Conservation (phyloP, 1,140 invertebrate species). For the Tetragonula clypearis region DNA sequence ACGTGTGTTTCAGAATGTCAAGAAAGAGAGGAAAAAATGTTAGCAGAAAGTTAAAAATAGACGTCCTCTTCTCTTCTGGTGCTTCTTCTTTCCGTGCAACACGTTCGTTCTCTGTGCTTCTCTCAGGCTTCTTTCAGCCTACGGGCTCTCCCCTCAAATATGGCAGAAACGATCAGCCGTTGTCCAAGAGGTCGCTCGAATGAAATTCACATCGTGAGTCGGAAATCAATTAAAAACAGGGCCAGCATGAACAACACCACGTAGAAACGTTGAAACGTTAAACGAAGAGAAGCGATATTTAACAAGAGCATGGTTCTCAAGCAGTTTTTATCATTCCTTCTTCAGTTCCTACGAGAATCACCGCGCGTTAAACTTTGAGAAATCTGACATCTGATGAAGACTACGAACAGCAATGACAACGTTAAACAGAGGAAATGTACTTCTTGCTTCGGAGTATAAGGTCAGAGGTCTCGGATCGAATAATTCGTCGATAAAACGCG, state of each 20-base stretch:
- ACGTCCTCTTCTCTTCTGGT: background rate
- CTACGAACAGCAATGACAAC: background rate
- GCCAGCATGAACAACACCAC: background rate
- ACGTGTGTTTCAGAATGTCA: slow-evolving; percentile 34
- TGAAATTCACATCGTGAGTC: slow-evolving; percentile 28
- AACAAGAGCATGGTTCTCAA: slow-evolving; percentile 16
- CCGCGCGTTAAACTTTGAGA: background rate
- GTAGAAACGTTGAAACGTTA: background rate
- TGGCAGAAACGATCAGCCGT: background rate
- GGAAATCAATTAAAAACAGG: background rate
- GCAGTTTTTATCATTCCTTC: slow-evolving; percentile 4
- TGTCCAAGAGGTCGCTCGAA: slow-evolving; percentile 14
- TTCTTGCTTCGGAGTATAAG: background rate
- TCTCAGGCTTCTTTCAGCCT: background rate
- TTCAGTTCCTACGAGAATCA: background rate
- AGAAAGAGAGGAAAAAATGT: slow-evolving; percentile 47
- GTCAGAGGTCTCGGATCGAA: background rate
- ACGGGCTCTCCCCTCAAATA: slow-evolving; percentile 37
- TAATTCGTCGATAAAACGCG: slow-evolving; percentile 19
- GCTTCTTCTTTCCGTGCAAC: background rate
- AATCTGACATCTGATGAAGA: slow-evolving; percentile 39
- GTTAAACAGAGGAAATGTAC: background rate
- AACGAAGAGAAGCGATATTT: slow-evolving; percentile 18
- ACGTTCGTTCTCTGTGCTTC: background rate
- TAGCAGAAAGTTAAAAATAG: slow-evolving; percentile 54